Percentiles rank a stretch among this genome's conserved stretches.
phyloP scores from a whole-genome alignment of 2,113 vertebrate genomes.

The Pithys albifrons region DNA sequence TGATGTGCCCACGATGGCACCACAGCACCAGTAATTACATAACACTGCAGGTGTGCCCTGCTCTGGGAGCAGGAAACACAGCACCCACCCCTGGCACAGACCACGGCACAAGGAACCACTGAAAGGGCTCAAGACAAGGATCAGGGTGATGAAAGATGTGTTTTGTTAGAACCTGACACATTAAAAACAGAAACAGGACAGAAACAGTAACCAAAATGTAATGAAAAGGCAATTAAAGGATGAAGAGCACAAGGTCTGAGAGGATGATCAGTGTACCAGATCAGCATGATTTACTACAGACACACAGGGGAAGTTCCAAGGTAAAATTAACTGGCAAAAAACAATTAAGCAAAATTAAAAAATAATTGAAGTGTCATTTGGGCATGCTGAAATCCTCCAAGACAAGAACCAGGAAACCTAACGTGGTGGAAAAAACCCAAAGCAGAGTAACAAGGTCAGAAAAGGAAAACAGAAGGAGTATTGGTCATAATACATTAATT shows the following conservation, averaged over 20 bases:
- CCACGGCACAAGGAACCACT: neutral
- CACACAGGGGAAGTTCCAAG: neutral
- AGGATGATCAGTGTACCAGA: neutral
- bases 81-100: neutral
- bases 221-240: neutral
- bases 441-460: constrained; percentile 2
- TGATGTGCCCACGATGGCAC: neutral
- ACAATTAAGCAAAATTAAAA: neutral
- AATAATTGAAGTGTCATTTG: neutral
- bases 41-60: constrained; percentile 28
- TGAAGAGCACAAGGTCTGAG: neutral
- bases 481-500: neutral
- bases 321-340: neutral
- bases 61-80: neutral
- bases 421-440: neutral
- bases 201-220: neutral
- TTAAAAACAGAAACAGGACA: neutral
- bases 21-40: neutral
- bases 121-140: neutral
- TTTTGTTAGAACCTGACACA: neutral
- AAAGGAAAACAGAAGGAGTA: neutral
- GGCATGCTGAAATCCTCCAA: neutral
- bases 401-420: neutral
- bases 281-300: neutral
- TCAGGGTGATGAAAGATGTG: neutral